Percentiles rank a stretch among this genome's conserved stretches.
phyloP scores from a whole-genome alignment of 1,140 invertebrate species.

The Limonius californicus region DNA sequence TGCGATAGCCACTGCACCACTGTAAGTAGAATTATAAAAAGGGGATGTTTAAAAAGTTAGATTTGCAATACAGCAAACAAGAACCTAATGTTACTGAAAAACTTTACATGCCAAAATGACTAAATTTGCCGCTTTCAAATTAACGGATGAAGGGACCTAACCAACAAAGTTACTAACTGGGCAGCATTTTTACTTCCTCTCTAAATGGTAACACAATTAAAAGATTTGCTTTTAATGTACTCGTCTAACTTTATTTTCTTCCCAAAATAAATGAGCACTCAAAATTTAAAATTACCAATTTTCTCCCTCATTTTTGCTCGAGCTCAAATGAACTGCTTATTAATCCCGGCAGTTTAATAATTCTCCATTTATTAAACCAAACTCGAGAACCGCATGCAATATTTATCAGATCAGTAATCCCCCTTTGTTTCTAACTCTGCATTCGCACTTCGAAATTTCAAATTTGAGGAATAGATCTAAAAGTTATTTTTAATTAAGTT shows the following conservation, averaged over 20 bases:
- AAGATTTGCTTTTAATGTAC: background rate
- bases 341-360: conserved; percentile 10
- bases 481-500: no score
- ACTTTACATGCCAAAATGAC: no score
- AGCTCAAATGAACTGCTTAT: conserved; percentile 6
- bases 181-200: background rate
- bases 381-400: background rate
- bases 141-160: no score
- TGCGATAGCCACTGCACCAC: no score
- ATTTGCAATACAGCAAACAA: no score
- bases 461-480: no score
- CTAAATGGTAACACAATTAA: background rate
- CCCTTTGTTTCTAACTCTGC: no score
- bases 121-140: no score
- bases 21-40: no score
- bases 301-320: background rate
- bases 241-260: background rate
- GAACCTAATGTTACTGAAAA: no score
- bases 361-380: conserved; percentile 5
- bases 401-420: conserved; percentile 2
- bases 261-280: background rate
- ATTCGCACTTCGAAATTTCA: no score
- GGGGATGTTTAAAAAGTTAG: no score
- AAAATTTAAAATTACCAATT: background rate
- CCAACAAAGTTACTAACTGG: background rate